These are phyloP conservation scores for Crematogaster levior DNA, from an alignment of 2,888 invertebrate species.

Conservation along the genomic window DNA sequence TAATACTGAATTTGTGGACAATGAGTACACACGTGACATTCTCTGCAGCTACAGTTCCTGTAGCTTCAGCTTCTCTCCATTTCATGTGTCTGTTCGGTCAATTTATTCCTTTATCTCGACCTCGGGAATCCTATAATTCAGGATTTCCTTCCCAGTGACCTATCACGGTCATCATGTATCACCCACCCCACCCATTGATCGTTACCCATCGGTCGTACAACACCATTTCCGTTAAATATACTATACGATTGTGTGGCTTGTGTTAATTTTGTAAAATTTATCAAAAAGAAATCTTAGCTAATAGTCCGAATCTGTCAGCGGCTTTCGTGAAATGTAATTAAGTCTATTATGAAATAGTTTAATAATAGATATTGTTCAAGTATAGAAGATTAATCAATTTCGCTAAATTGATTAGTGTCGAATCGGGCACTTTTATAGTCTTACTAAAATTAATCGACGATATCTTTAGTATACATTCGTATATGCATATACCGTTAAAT, in stretches of 20 bases:
- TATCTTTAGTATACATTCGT: neutral
- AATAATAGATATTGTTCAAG: neutral
- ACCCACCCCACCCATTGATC: conserved; percentile 17
- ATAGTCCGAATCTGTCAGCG: neutral
- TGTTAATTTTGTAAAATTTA: neutral
- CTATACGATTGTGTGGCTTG: neutral
- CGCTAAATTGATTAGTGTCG: neutral
- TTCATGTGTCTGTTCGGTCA: conserved; percentile 25
- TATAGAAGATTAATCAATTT: neutral
- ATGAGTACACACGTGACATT: conserved; percentile 7
- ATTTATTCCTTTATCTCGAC: conserved; percentile 51
- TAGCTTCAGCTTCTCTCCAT: conserved; percentile 3
- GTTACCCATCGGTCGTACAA: neutral
- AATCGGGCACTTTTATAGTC: neutral
- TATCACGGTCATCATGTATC: conserved; percentile 49
- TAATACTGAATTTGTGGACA: neutral
- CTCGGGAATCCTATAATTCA: conserved; percentile 48
- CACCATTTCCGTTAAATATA: neutral
- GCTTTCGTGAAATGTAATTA: neutral
- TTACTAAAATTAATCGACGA: conserved; percentile 13
- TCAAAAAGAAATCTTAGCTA: neutral
- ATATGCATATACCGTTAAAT: neutral
- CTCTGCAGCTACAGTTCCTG: neutral
- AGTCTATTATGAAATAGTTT: neutral
- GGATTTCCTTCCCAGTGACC: conserved; percentile 43